phyloP scores from a whole-genome alignment of 2,888 invertebrate species.

The Drosophila subsilvestris region DNA sequence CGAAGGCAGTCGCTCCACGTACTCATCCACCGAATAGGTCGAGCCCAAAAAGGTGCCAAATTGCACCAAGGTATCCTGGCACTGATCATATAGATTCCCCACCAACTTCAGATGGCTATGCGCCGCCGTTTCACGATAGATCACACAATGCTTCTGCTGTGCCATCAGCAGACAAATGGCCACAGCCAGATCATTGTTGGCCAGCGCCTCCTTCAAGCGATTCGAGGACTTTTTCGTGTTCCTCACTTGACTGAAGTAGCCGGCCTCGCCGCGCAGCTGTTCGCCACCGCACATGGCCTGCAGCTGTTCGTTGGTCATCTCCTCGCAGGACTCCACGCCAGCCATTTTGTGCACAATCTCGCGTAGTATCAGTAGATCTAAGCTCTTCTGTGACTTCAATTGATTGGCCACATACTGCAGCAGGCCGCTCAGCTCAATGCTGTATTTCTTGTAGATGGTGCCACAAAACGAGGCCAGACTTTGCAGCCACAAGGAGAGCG shows the following conservation, averaged over 20 bases:
- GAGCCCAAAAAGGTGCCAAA: slow-evolving; percentile 98
- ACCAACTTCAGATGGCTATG: slow-evolving; percentile 94
- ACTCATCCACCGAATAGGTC: slow-evolving; percentile 97
- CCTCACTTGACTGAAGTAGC: slow-evolving; percentile 97
- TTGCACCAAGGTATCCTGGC: slow-evolving; percentile 99
- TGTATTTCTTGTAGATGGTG: slow-evolving; percentile 98
- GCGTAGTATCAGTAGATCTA: slow-evolving; percentile 95
- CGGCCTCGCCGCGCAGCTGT: slow-evolving; percentile 96
- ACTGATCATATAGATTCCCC: slow-evolving; percentile 94
- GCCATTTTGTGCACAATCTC: slow-evolving; percentile 99
- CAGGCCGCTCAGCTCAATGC: slow-evolving; percentile 96
- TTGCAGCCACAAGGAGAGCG: slow-evolving; percentile 96
- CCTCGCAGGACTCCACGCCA: slow-evolving; percentile 98
- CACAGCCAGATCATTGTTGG: slow-evolving; percentile 96
- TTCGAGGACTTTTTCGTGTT: slow-evolving; percentile 98
- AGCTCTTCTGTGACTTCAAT: slow-evolving; percentile 96
- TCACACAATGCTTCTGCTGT: slow-evolving; percentile 98
- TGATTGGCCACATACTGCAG: slow-evolving; percentile 99
- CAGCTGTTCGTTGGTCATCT: slow-evolving; percentile 97
- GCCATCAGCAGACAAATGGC: slow-evolving; percentile 97
- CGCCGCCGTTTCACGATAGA: slow-evolving; percentile 92
- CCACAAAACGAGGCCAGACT: slow-evolving; percentile 98
- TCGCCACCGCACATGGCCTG: slow-evolving; percentile 99
- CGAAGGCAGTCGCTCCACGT: slow-evolving; percentile 93
- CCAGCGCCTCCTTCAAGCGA: slow-evolving; percentile 96